Evolutionary conservation across 2,888 invertebrate genomes (phyloP).

Genomic region (Trisateles emortualis): DNA sequence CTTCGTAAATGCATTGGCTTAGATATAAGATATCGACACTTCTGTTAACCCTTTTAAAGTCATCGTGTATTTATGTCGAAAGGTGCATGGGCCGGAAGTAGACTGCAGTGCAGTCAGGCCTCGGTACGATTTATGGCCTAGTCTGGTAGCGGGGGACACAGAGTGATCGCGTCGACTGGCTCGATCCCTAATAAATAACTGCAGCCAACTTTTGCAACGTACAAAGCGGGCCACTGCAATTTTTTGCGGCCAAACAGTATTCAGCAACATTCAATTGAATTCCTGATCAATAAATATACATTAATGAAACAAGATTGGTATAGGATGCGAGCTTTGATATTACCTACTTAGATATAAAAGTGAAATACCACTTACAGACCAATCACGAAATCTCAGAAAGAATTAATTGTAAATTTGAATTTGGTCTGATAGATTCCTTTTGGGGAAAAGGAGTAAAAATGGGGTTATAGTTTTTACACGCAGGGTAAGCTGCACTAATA

Average conservation of each 20-base stretch:
- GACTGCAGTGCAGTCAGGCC: slow-evolving; percentile 70
- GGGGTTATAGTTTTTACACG: no score
- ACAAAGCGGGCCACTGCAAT: slow-evolving; percentile 51
- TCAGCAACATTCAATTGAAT: slow-evolving; percentile 47
- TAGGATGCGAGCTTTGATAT: not conserved
- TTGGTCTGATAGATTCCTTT: no score
- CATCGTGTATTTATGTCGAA: slow-evolving; percentile 66
- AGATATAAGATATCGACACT: slow-evolving; percentile 34
- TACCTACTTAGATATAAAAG: no score
- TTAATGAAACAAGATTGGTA: slow-evolving; percentile 10
- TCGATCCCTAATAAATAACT: slow-evolving; percentile 79
- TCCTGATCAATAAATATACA: slow-evolving; percentile 27
- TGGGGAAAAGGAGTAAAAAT: no score
- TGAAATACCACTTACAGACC: no score
- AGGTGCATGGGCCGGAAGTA: slow-evolving; percentile 63
- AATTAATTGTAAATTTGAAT: no score
- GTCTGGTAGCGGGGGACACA: slow-evolving; percentile 60
- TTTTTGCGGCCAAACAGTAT: slow-evolving; percentile 50
- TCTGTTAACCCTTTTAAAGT: slow-evolving; percentile 50
- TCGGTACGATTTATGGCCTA: slow-evolving; percentile 68
- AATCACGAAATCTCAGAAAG: no score
- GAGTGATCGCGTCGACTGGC: slow-evolving; percentile 72
- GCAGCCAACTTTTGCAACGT: slow-evolving; percentile 57
- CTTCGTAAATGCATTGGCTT: no score
- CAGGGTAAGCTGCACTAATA: no score